Evolutionary conservation across 2,797 vertebrate genomes (phyloP).

Genomic region (Acipenser ruthenus): DNA sequence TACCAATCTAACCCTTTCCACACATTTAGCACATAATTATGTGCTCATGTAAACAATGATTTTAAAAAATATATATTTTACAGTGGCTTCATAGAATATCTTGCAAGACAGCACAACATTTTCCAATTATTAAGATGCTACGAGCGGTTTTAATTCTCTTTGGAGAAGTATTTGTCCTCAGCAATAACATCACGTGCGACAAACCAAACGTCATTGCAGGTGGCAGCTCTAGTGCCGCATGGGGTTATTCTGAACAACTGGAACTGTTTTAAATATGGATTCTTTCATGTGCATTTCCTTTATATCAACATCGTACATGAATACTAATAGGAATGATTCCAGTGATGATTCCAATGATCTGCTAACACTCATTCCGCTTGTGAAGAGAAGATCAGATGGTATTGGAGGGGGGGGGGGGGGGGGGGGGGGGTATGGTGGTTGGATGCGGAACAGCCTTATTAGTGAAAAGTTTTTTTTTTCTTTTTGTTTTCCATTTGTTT

Average conservation of each 20-base stretch:
- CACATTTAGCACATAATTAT: constrained; percentile 7
- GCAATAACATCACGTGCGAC: constrained; percentile 28
- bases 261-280: constrained; percentile 21
- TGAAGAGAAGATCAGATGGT: constrained; percentile 30
- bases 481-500: constrained; percentile 1
- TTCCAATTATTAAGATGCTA: constrained; percentile 27
- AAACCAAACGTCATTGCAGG: constrained; percentile 4
- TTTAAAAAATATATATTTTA: too few species aligned
- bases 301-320: constrained; percentile 16
- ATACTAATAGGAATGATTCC: constrained; percentile 26
- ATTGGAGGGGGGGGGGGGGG: constrained; percentile 3
- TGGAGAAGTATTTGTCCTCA: constrained; percentile 26
- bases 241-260: constrained; percentile 22
- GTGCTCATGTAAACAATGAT: constrained; percentile 3
- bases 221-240: constrained; percentile 20
- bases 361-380: constrained; percentile 28
- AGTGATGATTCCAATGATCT: constrained; percentile 32
- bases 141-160: constrained; percentile 33
- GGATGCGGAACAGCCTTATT: constrained; percentile 15
- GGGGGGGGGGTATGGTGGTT: too few species aligned
- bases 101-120: constrained; percentile 23
- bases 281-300: constrained; percentile 14
- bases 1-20: background rate
- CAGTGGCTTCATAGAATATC: constrained; percentile 22
- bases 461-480: constrained; percentile 10